A percentile compares a stretch with the other conserved stretches of the same genome.
Conservation (phyloP, 1,140 invertebrate genomes). For the Paraescarpia echinospica region DNA sequence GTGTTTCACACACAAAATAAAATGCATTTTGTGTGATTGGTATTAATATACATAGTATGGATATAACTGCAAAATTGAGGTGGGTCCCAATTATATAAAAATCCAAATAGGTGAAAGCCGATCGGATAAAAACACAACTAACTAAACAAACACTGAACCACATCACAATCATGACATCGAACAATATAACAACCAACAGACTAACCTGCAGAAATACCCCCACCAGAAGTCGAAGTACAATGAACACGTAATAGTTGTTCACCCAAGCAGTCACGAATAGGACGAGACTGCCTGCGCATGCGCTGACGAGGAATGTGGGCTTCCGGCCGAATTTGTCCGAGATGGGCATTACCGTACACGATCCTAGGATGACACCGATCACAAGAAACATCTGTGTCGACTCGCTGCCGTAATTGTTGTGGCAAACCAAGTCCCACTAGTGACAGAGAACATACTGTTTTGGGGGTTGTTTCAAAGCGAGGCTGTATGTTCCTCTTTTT, state of each 20-base stretch:
- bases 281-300: not conserved
- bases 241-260: not conserved
- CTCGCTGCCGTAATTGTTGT: conserved; percentile 67
- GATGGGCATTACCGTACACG: conserved; percentile 73
- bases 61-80: too few relatives aligned
- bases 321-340: conserved; percentile 67
- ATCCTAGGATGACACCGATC: conserved; percentile 76
- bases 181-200: not conserved
- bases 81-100: too few relatives aligned
- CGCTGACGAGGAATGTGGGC: not conserved
- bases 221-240: conserved; percentile 10
- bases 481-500: too few relatives aligned
- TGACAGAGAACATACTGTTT: not conserved
- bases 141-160: too few relatives aligned
- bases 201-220: conserved; percentile 24
- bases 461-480: not conserved
- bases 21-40: too few relatives aligned
- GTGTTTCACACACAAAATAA: too few relatives aligned
- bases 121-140: too few relatives aligned
- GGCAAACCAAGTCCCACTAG: conserved; percentile 75
- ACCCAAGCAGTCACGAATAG: not conserved
- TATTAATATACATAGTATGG: too few relatives aligned
- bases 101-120: too few relatives aligned
- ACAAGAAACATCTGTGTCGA: conserved; percentile 76
- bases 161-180: too few relatives aligned